phyloP scores from a whole-genome alignment of 2,888 invertebrate genomes.

The Stictocephala bisonia region DNA sequence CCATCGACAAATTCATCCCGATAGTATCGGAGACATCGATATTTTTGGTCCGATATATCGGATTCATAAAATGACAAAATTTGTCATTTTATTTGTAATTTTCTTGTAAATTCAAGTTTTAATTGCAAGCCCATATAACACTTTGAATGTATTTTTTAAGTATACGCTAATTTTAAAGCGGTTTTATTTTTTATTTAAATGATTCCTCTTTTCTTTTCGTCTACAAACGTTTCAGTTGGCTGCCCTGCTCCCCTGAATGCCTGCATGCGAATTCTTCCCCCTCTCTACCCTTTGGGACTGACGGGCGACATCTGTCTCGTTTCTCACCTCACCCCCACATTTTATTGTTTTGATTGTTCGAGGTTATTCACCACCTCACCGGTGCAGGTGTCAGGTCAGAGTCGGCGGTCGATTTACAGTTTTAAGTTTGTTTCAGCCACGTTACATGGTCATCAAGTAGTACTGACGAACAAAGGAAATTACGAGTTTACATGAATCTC shows the following conservation, averaged over 20 bases:
- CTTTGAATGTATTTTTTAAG: constrained; percentile 24
- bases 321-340: neutral
- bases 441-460: constrained; percentile 1
- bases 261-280: constrained; percentile 21
- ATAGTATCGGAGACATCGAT: constrained; percentile 18
- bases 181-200: constrained; percentile 34
- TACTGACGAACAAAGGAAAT: constrained; percentile 2
- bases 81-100: constrained; percentile 23
- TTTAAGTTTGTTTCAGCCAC: constrained; percentile 24
- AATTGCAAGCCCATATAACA: constrained; percentile 12
- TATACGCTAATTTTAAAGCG: constrained; percentile 28
- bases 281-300: constrained; percentile 13
- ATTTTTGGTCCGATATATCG: constrained; percentile 22
- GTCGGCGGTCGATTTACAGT: constrained; percentile 31
- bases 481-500: constrained; percentile 3
- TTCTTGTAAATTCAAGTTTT: constrained; percentile 13
- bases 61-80: constrained; percentile 19
- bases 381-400: constrained; percentile 31
- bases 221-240: constrained; percentile 34
- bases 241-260: constrained; percentile 19
- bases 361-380: constrained; percentile 15
- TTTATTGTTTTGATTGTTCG: neutral
- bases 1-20: constrained; percentile 24
- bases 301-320: neutral
- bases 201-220: constrained; percentile 30